These are phyloP conservation scores for Forbesichthys agassizii DNA, from an alignment of 2,113 vertebrate species.

Conservation along the genomic window DNA sequence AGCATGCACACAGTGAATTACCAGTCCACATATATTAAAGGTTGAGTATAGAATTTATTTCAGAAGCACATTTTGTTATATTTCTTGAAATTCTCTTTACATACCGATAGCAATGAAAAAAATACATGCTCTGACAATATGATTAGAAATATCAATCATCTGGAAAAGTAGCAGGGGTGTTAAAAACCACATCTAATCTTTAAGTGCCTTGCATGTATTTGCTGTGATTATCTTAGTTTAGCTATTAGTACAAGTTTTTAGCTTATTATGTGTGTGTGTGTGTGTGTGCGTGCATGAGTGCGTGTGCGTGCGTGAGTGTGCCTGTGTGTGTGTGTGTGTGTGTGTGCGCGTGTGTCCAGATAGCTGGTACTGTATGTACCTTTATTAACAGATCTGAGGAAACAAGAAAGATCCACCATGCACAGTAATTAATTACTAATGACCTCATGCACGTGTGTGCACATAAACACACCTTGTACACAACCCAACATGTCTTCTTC, in stretches of 20 bases:
- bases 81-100: too few relatives aligned
- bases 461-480: not conserved
- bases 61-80: not conserved
- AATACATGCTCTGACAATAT: too few relatives aligned
- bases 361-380: constrained; percentile 28
- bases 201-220: not conserved
- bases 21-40: constrained; percentile 38
- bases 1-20: constrained; percentile 31
- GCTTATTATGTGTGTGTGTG: constrained; percentile 4
- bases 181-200: too few relatives aligned
- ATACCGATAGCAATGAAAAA: too few relatives aligned
- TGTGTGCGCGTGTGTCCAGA: not conserved
- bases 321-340: not conserved
- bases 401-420: constrained; percentile 43
- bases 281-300: constrained; percentile 2
- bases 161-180: too few relatives aligned
- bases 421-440: constrained; percentile 47
- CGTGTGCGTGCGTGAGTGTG: not conserved
- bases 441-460: constrained; percentile 2
- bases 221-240: not conserved
- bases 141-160: too few relatives aligned
- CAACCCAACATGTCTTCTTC: not conserved
- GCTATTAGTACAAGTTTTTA: too few relatives aligned
- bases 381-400: constrained; percentile 42
- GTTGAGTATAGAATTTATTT: not conserved